Conservation (phyloP, 2,888 invertebrate species). For the Drosophila picticornis region DNA sequence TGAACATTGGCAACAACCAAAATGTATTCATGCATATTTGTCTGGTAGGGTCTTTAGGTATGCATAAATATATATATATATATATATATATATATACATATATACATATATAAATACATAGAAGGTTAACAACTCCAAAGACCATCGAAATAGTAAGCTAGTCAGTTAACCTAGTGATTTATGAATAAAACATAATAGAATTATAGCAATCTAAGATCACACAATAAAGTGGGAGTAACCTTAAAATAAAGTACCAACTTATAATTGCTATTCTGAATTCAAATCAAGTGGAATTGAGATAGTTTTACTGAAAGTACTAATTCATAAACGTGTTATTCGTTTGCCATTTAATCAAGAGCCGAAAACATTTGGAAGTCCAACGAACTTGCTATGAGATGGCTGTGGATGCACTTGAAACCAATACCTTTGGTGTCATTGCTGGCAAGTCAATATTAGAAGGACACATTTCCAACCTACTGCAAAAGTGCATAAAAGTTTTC, state of each 20-base stretch:
- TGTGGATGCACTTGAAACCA: neutral
- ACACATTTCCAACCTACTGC: neutral
- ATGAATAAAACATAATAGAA: constrained; percentile 6
- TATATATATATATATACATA: neutral
- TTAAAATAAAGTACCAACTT: neutral
- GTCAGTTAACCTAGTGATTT: constrained; percentile 25
- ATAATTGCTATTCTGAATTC: neutral
- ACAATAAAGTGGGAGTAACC: neutral
- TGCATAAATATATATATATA: neutral
- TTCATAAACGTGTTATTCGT: neutral
- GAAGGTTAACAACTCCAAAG: constrained; percentile 36
- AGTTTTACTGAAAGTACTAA: neutral
- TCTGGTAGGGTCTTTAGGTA: neutral
- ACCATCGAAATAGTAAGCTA: neutral
- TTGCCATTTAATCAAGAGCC: neutral
- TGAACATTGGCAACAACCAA: constrained; percentile 3
- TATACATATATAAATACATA: neutral
- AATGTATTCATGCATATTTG: constrained; percentile 1
- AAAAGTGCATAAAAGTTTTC: neutral
- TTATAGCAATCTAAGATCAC: neutral
- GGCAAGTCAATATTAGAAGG: neutral
- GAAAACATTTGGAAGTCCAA: neutral
- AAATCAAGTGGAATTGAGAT: neutral
- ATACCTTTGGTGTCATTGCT: neutral
- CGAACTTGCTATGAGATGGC: neutral